A percentile compares a stretch with the other conserved stretches of the same genome.
Evolutionary conservation across 1,140 invertebrate species (phyloP).

Genomic region (Agrypnia vestita): DNA sequence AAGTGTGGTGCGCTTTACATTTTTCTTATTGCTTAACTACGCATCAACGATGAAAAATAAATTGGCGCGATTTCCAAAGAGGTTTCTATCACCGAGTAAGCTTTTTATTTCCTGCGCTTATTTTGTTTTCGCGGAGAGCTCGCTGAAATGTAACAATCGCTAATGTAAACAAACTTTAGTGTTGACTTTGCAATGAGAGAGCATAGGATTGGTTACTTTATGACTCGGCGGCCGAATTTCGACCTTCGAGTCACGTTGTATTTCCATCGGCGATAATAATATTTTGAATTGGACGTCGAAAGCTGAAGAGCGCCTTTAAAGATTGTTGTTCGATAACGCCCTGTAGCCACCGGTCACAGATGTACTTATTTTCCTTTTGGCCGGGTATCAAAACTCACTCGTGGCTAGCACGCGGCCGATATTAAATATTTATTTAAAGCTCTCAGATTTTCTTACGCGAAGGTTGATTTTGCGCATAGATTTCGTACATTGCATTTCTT

Average conservation of each 20-base stretch:
- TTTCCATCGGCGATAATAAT: background rate
- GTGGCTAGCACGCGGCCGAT: constrained; percentile 53
- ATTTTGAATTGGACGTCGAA: background rate
- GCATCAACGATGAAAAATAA: too few relatives aligned
- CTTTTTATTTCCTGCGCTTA: too few relatives aligned
- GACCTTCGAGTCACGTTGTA: background rate
- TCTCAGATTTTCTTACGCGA: constrained; percentile 23
- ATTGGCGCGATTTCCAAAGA: too few relatives aligned
- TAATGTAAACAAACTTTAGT: too few relatives aligned
- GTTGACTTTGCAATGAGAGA: too few relatives aligned
- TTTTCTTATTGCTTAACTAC: too few relatives aligned
- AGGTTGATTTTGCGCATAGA: constrained; percentile 23
- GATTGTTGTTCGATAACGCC: constrained; percentile 1
- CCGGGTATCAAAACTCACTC: constrained; percentile 49
- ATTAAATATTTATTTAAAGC: constrained; percentile 51
- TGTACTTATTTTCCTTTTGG: constrained; percentile 45
- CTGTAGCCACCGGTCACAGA: background rate
- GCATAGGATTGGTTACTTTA: too few relatives aligned
- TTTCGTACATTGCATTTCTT: background rate
- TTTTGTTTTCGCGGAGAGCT: too few relatives aligned
- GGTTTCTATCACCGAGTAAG: too few relatives aligned
- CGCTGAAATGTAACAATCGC: too few relatives aligned
- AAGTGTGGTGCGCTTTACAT: too few relatives aligned
- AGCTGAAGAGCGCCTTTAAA: background rate
- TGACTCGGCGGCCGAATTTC: background rate